Evolutionary conservation across 30 jellyfish, hydroid and myxozoan species (phyloP).

Genomic region (Sanderia malayensis): DNA sequence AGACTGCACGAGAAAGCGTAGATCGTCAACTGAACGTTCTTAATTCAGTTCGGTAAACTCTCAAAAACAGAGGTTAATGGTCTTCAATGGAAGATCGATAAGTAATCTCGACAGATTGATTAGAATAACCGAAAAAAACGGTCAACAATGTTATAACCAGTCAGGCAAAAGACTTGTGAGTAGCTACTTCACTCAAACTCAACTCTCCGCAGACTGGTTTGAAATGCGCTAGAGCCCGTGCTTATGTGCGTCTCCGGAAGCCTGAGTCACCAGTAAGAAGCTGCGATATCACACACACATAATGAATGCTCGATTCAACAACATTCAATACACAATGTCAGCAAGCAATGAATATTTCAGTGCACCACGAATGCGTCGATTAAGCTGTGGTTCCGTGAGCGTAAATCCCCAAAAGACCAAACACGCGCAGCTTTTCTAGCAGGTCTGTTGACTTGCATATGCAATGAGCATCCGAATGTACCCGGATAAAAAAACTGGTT

Average conservation of each 20-base stretch:
- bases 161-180: slow-evolving; percentile 2
- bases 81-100: too few relatives aligned
- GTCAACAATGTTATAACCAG: neutral
- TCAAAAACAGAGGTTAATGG: neutral
- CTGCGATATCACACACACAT: neutral
- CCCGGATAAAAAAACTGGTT: neutral
- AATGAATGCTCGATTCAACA: neutral
- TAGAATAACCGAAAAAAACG: neutral
- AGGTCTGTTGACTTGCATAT: too few relatives aligned
- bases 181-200: neutral
- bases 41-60: neutral
- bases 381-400: too few relatives aligned
- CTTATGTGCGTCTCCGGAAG: neutral
- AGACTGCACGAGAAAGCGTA: neutral
- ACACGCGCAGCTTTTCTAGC: neutral
- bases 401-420: too few relatives aligned
- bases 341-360: slow-evolving; percentile 8
- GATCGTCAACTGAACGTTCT: neutral
- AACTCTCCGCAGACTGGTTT: slow-evolving; percentile 3
- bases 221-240: neutral
- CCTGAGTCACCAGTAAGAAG: neutral
- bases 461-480: neutral
- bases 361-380: neutral
- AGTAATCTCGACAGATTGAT: too few relatives aligned
- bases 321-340: neutral